Evolutionary conservation across 2,113 vertebrate genomes (phyloP).

Genomic region (Mystacornis crossleyi): DNA sequence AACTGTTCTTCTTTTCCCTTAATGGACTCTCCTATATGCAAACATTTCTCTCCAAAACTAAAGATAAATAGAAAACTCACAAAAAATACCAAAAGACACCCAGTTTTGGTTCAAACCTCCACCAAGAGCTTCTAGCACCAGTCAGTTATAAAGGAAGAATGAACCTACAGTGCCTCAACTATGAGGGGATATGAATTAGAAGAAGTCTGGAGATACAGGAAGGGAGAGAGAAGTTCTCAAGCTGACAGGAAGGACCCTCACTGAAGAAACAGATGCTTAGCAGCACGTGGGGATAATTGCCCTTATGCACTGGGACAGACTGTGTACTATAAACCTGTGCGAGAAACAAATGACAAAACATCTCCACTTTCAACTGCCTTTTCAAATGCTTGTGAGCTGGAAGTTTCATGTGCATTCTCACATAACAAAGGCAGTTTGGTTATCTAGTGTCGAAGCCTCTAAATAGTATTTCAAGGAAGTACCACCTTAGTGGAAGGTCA

Average conservation of each 20-base stretch:
- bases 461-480: not conserved
- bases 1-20: not conserved
- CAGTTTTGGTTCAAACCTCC: not conserved
- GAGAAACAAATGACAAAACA: not conserved
- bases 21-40: not conserved
- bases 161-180: conserved; percentile 36
- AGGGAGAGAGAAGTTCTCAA: not conserved
- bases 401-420: not conserved
- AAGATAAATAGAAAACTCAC: not conserved
- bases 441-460: not conserved
- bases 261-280: not conserved
- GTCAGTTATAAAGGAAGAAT: not conserved
- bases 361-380: not conserved
- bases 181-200: conserved; percentile 11
- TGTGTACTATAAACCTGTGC: not conserved
- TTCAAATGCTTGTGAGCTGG: not conserved
- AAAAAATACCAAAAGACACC: not conserved
- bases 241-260: not conserved
- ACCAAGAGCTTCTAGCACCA: not conserved
- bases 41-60: not conserved
- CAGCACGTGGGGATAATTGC: not conserved
- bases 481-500: not conserved
- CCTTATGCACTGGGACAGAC: not conserved
- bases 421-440: not conserved
- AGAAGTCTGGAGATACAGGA: not conserved